Evolutionary conservation across 2,888 invertebrate genomes (phyloP), one percentile per base, ranked within the genome.

Genomic region (Penaeus monodon): DNA sequence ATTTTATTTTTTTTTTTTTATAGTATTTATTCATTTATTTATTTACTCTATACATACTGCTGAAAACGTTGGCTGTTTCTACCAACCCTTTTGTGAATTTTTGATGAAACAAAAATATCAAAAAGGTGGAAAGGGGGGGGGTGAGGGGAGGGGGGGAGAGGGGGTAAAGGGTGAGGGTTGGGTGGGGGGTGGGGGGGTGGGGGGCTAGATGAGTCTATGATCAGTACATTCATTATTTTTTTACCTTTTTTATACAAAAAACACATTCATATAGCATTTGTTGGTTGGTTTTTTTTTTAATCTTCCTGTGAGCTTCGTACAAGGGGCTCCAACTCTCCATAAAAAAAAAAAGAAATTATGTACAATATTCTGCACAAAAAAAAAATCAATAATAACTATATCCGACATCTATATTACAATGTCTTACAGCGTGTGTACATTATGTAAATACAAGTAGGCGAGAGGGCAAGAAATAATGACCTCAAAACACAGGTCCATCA

Each of bases 381-480:
- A 49, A 49, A 57, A 57, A 57, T 44, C 8, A 6, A 65, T 70
- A 73, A 70, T 82, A 86, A 68, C 86, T 86, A 86, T 81, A 68
- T 77, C 44, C 44, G 82, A 86, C 86, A 86, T 66, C 65, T 86
- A 86, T 82, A 78, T 82, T 86, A 86, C 86, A 86, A 80, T 86
- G 86, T 86, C 82, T 86, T 86, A 86, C 86, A 82, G 68, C 84
- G 66, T 82, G 86, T 86, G 86, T 86, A 86, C 86, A 86, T 57
- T 86, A 86, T 86, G 74, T 86, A 81, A 86, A 81, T 68, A 81
- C 49, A 44, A 44, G 49, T 27, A 24, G 77, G 57, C 38, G 29
- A 17, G 44, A 70, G 63, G 70, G 70, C 14, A 63, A 65, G 68
- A 64, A 27, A 33, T 27, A 17, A 38, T 8, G 65, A 65, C 68